phyloP scores from a whole-genome alignment of 2,113 vertebrate species.

The Petrocephalus zakoni region DNA sequence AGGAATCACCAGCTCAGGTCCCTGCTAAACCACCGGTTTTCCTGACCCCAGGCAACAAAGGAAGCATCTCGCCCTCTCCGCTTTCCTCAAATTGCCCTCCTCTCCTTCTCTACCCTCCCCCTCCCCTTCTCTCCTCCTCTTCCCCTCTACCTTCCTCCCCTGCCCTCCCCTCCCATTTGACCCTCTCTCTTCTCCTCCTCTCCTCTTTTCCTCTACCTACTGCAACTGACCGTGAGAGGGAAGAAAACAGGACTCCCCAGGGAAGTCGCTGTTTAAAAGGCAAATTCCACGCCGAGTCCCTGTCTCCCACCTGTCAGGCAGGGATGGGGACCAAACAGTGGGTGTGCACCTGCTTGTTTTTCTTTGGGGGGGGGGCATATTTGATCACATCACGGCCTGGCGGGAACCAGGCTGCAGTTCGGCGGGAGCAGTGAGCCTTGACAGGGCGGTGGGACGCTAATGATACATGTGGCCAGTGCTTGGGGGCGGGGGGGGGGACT shows the following conservation, averaged over 20 bases:
- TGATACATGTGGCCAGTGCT: slow-evolving; percentile 15
- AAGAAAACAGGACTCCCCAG: slow-evolving; percentile 25
- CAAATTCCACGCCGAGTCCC: neutral
- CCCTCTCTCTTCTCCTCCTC: too few relatives aligned
- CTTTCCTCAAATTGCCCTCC: neutral
- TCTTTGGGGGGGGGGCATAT: neutral
- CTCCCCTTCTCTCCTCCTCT: too few relatives aligned
- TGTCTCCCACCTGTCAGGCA: slow-evolving; percentile 16
- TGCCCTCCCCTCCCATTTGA: too few relatives aligned
- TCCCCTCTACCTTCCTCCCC: too few relatives aligned
- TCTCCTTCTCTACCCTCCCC: neutral
- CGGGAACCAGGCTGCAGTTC: neutral
- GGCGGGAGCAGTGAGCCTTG: neutral
- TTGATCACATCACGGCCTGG: neutral
- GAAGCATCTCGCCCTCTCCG: neutral
- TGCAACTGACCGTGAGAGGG: slow-evolving; percentile 24
- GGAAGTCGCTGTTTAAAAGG: slow-evolving; percentile 14
- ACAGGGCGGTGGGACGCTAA: slow-evolving; percentile 31
- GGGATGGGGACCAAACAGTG: slow-evolving; percentile 18
- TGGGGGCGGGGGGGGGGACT: too few relatives aligned
- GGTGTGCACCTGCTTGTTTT: neutral
- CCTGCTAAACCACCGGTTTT: neutral
- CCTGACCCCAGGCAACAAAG: neutral
- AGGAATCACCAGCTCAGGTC: neutral
- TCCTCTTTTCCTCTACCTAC: slow-evolving; percentile 27